Conservation (phyloP, 2,797 vertebrate species). For the Diplodus sargus region DNA sequence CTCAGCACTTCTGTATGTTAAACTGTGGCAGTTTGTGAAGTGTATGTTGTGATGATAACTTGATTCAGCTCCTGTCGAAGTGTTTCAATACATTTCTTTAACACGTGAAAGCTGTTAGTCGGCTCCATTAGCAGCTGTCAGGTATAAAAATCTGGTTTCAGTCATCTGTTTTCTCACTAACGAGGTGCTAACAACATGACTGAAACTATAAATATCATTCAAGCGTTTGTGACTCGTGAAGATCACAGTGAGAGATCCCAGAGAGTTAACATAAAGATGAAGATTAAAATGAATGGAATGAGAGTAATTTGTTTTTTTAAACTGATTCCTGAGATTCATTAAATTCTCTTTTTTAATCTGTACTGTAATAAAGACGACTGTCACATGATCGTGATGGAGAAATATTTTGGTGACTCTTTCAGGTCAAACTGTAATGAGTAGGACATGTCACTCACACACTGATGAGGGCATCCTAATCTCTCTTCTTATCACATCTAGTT, state of each 20-base stretch:
- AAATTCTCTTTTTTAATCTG: not conserved
- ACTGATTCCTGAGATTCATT: not conserved
- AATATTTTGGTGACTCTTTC: not conserved
- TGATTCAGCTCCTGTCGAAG: no score
- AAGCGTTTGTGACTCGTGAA: not conserved
- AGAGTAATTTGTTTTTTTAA: not conserved
- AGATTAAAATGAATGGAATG: not conserved
- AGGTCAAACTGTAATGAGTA: slow-evolving; percentile 1
- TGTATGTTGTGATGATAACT: no score
- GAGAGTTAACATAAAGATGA: not conserved
- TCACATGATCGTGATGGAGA: not conserved
- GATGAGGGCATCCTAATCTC: no score
- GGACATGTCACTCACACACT: no score
- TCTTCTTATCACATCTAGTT: not conserved
- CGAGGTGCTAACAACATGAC: not conserved
- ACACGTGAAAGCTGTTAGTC: slow-evolving; percentile 11
- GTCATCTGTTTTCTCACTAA: slow-evolving; percentile 2
- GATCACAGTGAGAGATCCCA: no score
- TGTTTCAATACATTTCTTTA: slow-evolving; percentile 20
- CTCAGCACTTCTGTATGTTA: no score
- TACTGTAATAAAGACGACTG: not conserved
- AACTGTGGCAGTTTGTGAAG: no score
- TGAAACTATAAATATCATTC: not conserved
- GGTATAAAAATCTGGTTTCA: not conserved
- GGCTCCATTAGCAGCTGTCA: not conserved